phyloP scores from a whole-genome alignment of 2,888 invertebrate genomes.

The Adela reaumurella region DNA sequence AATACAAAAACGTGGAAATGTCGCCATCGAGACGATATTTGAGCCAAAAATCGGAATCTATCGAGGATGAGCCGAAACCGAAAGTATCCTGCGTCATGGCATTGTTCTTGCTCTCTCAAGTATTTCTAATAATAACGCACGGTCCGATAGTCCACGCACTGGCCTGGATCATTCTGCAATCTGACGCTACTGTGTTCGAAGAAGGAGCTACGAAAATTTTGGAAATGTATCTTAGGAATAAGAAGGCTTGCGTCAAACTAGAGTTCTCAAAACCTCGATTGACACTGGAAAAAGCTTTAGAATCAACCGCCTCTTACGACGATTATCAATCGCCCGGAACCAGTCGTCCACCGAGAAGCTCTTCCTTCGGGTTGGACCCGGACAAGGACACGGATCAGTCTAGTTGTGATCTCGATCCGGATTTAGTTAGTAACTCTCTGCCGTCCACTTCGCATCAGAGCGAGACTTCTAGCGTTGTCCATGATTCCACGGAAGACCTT shows the following conservation, averaged over 20 bases:
- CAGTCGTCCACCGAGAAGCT: conserved; percentile 42
- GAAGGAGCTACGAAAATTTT: conserved; percentile 66
- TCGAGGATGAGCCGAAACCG: conserved; percentile 60
- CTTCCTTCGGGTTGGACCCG: conserved; percentile 28
- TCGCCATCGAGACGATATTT: conserved; percentile 39
- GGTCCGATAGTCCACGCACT: conserved; percentile 85
- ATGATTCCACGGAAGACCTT: conserved; percentile 48
- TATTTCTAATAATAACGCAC: conserved; percentile 91
- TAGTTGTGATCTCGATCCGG: conserved; percentile 49
- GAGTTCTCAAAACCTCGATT: conserved; percentile 70
- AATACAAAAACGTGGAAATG: conserved; percentile 51
- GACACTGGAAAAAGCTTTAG: conserved; percentile 73
- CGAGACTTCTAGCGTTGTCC: conserved; percentile 42
- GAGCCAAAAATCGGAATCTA: conserved; percentile 30
- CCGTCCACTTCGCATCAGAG: conserved; percentile 53
- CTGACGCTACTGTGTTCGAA: conserved; percentile 68
- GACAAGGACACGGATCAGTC: conserved; percentile 36
- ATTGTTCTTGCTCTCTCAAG: conserved; percentile 88
- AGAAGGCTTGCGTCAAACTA: conserved; percentile 53
- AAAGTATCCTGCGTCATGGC: conserved; percentile 88
- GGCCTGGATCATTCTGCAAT: conserved; percentile 86
- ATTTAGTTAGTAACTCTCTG: conserved; percentile 43
- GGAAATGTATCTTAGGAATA: conserved; percentile 60
- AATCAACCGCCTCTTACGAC: conserved; percentile 29
- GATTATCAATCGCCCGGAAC: conserved; percentile 25